Base-by-base conservation (phyloP, 2,113 vertebrate species). In the Phrynosoma platyrhinos region DNA sequence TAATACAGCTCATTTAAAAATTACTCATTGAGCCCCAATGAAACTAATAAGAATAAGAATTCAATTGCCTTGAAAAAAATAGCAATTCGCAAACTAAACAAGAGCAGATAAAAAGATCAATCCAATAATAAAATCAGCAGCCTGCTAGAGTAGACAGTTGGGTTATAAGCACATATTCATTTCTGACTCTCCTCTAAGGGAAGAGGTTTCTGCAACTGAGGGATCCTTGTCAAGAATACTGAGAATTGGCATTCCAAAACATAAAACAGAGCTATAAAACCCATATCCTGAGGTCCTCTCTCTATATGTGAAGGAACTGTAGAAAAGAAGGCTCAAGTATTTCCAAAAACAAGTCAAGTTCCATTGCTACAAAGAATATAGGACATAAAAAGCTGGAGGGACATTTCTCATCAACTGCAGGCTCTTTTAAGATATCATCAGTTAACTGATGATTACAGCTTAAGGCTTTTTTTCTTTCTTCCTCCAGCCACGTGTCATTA, bases 391-490 rank as follows among this genome's bases (percentile, higher is more conserved):
- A 89, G 18, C 55, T 62, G 72, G 82, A 87, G 2, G 12, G 21
- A 69, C 90, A 85, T 85, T 88, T 83, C 0, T 89, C 1, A 88
- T 82, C 74, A 89, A 5, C 21, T 86, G 84, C 74, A 87, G 40
- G 20, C 18, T 71, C 40, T 88, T 85, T 80, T 85, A 66, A 91
- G 4, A 0, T 77, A 58, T 66, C 53, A 21, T 66, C 83, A 89
- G 10, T 75, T 79, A 36, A 78, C 58, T 23, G n/a, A 20, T 52
- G 66, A 86, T 78, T 13, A 80, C 27, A 89, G 58, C 82, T 77
- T 74, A 83, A 62, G 62, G 79, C 78, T 66, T 69, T 58, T 88
- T 79, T 64, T 84, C 88, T 89, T 86, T 23, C 20, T 86, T 94
- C 79, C 82, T 32, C 62, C 80, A 80, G 76, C 52, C 68, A 42